Percentiles rank a stretch among this genome's conserved stretches.
phyloP scores from a whole-genome alignment of 2,888 invertebrate species.

The Pheosia gnoma region DNA sequence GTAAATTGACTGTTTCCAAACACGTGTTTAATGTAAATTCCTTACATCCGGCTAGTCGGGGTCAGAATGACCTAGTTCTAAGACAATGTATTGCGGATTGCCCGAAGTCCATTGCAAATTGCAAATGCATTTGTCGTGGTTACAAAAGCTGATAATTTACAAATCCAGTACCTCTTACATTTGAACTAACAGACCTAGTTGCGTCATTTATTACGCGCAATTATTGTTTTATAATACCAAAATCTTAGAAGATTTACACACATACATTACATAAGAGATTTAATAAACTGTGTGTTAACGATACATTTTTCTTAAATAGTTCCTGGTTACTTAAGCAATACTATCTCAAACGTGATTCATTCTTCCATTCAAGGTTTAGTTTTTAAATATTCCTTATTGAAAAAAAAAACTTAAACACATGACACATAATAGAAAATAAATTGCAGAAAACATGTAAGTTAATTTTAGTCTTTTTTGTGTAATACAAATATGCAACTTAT shows the following conservation, averaged over 20 bases:
- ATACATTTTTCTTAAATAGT: not conserved
- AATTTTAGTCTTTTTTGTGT: no score
- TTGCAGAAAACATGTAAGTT: not conserved
- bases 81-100: conserved; percentile 32
- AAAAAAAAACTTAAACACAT: no score
- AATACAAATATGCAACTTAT: not conserved
- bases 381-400: not conserved
- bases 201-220: conserved; percentile 15
- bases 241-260: not conserved
- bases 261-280: not conserved
- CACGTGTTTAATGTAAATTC: not conserved
- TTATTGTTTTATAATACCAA: not conserved
- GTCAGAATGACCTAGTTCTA: conserved; percentile 32
- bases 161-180: conserved; percentile 19
- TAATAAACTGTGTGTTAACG: not conserved
- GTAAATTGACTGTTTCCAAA: not conserved
- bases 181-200: conserved; percentile 17
- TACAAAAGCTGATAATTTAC: conserved; percentile 27
- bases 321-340: conserved; percentile 2
- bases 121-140: conserved; percentile 29
- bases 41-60: conserved; percentile 33
- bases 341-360: conserved; percentile 7
- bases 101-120: conserved; percentile 33
- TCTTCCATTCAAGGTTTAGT: not conserved
- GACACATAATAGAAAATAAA: conserved; percentile 14